phyloP scores from a whole-genome alignment of 2,888 invertebrate species.

The Troides helena region DNA sequence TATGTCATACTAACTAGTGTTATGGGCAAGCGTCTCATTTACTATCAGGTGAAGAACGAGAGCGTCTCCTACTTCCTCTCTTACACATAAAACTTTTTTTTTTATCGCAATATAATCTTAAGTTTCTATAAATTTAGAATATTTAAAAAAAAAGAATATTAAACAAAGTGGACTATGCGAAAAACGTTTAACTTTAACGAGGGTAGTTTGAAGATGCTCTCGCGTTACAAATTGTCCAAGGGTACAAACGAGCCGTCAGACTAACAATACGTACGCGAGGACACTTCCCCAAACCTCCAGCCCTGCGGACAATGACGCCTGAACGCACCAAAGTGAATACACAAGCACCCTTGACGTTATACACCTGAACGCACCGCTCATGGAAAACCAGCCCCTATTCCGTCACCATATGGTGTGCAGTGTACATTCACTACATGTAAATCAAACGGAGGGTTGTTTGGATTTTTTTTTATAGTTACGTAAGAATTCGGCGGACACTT shows the following conservation, averaged over 20 bases:
- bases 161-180: neutral
- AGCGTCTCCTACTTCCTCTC: too few relatives aligned
- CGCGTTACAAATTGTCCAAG: constrained; percentile 31
- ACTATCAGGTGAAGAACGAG: too few relatives aligned
- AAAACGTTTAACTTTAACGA: constrained; percentile 2
- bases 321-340: constrained; percentile 33
- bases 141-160: too few relatives aligned
- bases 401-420: neutral
- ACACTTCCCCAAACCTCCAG: constrained; percentile 38
- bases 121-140: too few relatives aligned
- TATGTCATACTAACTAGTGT: too few relatives aligned
- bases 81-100: too few relatives aligned
- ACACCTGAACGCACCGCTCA: neutral
- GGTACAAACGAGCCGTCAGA: constrained; percentile 28
- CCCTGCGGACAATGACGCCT: constrained; percentile 34
- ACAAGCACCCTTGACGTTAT: constrained; percentile 31
- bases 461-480: constrained; percentile 3
- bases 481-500: constrained; percentile 20
- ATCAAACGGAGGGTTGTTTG: neutral
- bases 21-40: too few relatives aligned
- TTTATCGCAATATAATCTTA: too few relatives aligned
- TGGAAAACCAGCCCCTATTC: constrained; percentile 2
- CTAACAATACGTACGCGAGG: constrained; percentile 28
- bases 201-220: constrained; percentile 21
- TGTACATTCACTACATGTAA: neutral